These are phyloP conservation scores for Vanessa tameamea DNA, from an alignment of 1,140 invertebrate genomes.

Conservation along the genomic window DNA sequence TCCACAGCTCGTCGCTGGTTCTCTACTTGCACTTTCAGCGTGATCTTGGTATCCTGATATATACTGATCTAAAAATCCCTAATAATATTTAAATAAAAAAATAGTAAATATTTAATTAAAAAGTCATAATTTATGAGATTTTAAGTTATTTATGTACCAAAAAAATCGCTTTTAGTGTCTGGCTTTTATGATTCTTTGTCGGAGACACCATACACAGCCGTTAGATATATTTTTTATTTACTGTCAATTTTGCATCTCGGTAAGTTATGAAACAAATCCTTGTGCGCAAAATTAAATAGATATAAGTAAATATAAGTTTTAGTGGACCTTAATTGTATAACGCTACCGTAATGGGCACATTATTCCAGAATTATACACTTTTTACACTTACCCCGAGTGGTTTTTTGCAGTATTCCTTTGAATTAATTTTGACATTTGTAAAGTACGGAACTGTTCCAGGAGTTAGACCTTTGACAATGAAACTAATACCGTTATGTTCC, in stretches of 20 bases:
- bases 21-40: constrained; percentile 17
- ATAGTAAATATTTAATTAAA: background rate
- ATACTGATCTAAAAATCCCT: constrained; percentile 7
- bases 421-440: constrained; percentile 21
- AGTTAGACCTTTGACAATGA: constrained; percentile 17
- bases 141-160: no score
- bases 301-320: no score
- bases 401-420: constrained; percentile 20
- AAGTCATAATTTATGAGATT: no score
- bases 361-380: background rate
- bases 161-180: background rate
- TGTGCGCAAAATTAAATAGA: no score
- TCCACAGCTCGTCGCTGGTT: constrained; percentile 47
- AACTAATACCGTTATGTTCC: background rate
- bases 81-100: background rate
- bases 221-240: no score
- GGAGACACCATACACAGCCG: no score
- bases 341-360: no score
- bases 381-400: constrained; percentile 16
- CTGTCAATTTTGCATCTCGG: no score
- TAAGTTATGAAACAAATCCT: no score
- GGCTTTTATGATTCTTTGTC: background rate
- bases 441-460: constrained; percentile 18
- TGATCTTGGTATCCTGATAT: constrained; percentile 10
- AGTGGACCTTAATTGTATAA: no score